A percentile compares a stretch with the other conserved stretches of the same genome.
Evolutionary conservation across 2,888 invertebrate species (phyloP).

Genomic region (Auanema freiburgensis): DNA sequence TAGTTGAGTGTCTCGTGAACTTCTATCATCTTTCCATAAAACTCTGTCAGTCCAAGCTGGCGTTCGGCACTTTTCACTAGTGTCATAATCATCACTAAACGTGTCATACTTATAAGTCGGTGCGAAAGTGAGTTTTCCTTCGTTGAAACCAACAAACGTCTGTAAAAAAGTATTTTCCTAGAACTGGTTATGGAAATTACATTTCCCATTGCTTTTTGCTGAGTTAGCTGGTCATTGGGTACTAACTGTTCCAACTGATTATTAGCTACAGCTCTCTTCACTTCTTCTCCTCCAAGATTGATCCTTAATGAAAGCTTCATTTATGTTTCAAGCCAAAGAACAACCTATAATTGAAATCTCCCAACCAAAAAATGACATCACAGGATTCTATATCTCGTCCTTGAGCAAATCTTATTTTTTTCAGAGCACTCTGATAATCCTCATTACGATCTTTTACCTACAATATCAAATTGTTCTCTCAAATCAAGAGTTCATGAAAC

Average conservation of each 20-base stretch:
- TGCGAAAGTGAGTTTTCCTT: conserved; percentile 86
- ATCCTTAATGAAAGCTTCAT: conserved; percentile 20
- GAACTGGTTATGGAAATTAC: conserved; percentile 43
- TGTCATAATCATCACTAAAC: conserved; percentile 97
- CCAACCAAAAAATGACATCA: conserved; percentile 98
- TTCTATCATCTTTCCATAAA: conserved; percentile 76
- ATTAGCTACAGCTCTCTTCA: conserved; percentile 80
- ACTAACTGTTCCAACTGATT: conserved; percentile 78
- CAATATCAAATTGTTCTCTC: not conserved
- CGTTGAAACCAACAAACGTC: conserved; percentile 88
- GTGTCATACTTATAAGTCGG: conserved; percentile 99
- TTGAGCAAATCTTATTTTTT: conserved; percentile 72
- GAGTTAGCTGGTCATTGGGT: conserved; percentile 82
- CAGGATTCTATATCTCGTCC: conserved; percentile 77
- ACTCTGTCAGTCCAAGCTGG: conserved; percentile 98
- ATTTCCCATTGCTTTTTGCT: conserved; percentile 66
- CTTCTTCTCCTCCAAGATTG: conserved; percentile 64
- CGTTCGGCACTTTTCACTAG: conserved; percentile 80
- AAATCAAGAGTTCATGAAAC: conserved; percentile 66
- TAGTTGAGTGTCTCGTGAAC: conserved; percentile 18
- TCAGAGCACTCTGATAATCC: conserved; percentile 91
- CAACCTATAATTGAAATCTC: conserved; percentile 92
- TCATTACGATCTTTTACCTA: conserved; percentile 81
- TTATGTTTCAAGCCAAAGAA: not conserved
- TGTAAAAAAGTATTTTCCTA: conserved; percentile 43